Evolutionary conservation across 2,113 vertebrate genomes (phyloP).

Genomic region (Ailuropoda melanoleuca): DNA sequence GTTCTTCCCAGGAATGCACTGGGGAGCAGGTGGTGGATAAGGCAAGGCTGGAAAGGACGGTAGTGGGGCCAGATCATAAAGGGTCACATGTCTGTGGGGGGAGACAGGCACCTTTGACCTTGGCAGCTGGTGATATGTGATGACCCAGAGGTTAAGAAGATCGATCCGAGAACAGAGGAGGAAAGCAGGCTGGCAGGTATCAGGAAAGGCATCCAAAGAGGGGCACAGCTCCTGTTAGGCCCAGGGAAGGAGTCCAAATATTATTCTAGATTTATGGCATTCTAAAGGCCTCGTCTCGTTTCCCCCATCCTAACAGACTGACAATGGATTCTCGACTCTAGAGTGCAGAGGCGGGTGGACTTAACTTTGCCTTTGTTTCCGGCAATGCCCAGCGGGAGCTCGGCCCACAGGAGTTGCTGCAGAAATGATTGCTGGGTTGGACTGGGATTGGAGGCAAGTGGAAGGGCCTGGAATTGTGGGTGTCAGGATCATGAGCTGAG

Average conservation of each 20-base stretch:
- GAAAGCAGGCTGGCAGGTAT: too few species aligned
- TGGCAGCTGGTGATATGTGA: neutral
- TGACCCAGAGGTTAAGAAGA: neutral
- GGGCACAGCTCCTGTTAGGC: neutral
- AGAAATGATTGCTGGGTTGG: neutral
- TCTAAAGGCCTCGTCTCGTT: neutral
- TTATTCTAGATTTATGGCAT: neutral
- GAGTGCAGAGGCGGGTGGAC: neutral
- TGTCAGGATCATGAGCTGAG: neutral
- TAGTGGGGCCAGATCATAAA: neutral
- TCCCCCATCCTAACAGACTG: neutral
- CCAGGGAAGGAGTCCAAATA: neutral
- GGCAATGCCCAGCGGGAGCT: neutral
- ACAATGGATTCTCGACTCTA: fast-evolving
- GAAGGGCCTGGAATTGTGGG: neutral
- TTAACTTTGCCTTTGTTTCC: neutral
- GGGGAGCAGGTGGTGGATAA: neutral
- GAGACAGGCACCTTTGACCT: neutral
- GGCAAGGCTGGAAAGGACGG: neutral
- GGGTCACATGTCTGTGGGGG: fast-evolving
- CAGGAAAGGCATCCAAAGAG: neutral
- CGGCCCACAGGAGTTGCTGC: neutral
- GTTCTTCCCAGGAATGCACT: fast-evolving
- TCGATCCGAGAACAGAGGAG: neutral
- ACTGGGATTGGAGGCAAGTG: neutral